Percentiles rank a stretch among this genome's conserved stretches.
These are phyloP conservation scores for Crypturellus undulatus DNA, from an alignment of 2,113 vertebrate species.

Conservation along the genomic window DNA sequence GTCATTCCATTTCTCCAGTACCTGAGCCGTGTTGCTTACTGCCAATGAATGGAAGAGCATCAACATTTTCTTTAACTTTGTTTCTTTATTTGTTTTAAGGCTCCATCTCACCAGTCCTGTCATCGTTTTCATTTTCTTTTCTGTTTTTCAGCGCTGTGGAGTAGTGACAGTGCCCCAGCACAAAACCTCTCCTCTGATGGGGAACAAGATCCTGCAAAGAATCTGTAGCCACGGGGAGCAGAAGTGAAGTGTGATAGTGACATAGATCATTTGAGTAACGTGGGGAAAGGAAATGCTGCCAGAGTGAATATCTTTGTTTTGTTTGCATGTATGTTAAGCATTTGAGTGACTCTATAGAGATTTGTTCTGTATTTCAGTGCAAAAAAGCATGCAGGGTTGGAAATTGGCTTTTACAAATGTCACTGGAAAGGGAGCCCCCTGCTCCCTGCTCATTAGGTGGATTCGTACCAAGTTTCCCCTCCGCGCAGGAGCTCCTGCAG, in stretches of 20 bases:
- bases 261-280: background rate
- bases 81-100: background rate
- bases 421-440: background rate
- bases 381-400: background rate
- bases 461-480: background rate
- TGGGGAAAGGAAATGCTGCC: background rate
- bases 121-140: background rate
- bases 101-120: background rate
- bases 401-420: constrained; percentile 3
- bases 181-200: background rate
- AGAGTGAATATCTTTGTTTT: background rate
- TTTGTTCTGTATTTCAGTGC: background rate
- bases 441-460: background rate
- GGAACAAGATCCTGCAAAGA: background rate
- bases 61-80: background rate
- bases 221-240: background rate
- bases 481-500: background rate
- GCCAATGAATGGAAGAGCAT: background rate
- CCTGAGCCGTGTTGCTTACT: background rate
- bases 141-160: background rate
- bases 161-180: background rate
- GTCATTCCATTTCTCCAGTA: background rate
- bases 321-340: background rate
- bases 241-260: background rate
- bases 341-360: background rate